Base-by-base conservation (phyloP, 2,888 invertebrate genomes). In the Dichetophora obliterata region DNA sequence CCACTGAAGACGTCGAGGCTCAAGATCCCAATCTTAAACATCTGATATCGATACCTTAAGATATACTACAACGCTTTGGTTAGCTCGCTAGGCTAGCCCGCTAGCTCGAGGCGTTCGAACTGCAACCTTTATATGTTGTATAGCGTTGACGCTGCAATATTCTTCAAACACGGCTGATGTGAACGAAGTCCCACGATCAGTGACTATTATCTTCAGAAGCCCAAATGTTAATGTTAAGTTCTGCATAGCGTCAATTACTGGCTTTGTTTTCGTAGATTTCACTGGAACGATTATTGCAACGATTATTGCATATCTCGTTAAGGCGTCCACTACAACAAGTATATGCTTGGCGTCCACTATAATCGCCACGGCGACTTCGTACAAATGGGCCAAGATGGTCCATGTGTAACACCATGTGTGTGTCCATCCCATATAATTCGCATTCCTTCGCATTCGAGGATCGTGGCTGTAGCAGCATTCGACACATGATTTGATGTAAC, bases 41-140 rank as follows among this genome's bases (percentile, higher is more conserved):
- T 31, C 31, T 31, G 31, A 31, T 81, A 81, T 80, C 79, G 81
- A 16, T 79, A 66, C 24, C 72, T 79, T 14, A 63, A 34, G 8
- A 61, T 34, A 1, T 14, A 19, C 1, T 71, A 75, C 0, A 78
- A 69, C 11, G 78, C 66, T 66, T 77, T 81, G 43, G 54, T 75
- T 1, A 75, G 50, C 0, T 50, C 81, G 81, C 9, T 81, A 70
- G 0, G 72, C 72, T 14, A 78, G 71, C 1, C 80, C 80, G 34
- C 80, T 80, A 5, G 77, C 77, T 24, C 79, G 52, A 2, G 79
- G 78, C 24, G 78, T 80, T 19, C 79, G 66, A 1, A 79, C 80
- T 8, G 76, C 79, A 27, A 75, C 77, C 50, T 81, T 79, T 11
- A 80, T 78, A 68, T 81, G 79, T 11, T 78, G 77, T 14, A 80